phyloP scores from a whole-genome alignment of 2,888 invertebrate species.

The Eurois occulta region DNA sequence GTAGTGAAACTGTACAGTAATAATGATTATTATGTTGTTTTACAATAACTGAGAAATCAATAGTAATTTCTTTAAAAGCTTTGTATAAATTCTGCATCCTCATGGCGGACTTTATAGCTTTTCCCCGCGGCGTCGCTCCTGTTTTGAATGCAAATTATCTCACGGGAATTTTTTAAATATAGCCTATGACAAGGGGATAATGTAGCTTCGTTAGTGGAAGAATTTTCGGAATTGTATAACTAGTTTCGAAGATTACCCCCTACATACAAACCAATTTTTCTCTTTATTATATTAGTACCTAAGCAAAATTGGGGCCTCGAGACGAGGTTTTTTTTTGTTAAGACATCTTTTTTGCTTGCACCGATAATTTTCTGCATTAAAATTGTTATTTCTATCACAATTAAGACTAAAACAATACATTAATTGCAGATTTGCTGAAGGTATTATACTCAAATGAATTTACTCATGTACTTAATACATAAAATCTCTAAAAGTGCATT shows the following conservation, averaged over 20 bases:
- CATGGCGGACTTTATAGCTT: neutral
- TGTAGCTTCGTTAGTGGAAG: too few species aligned
- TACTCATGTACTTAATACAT: neutral
- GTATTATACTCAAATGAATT: neutral
- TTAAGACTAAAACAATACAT: neutral
- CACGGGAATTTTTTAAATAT: too few species aligned
- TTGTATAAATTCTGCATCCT: neutral
- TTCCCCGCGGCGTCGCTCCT: too few species aligned
- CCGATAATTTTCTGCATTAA: neutral
- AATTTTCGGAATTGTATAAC: too few species aligned
- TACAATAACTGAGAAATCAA: neutral
- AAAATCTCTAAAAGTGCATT: slow-evolving; percentile 6
- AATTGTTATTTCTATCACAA: neutral
- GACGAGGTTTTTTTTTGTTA: neutral
- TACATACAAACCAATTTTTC: too few species aligned
- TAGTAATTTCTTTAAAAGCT: neutral
- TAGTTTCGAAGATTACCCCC: too few species aligned
- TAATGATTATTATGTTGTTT: neutral
- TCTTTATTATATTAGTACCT: too few species aligned
- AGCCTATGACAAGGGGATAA: too few species aligned
- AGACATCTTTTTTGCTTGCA: neutral
- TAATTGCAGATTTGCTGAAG: neutral
- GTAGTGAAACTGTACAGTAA: neutral
- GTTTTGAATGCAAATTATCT: too few species aligned
- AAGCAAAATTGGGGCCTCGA: neutral